Conservation (phyloP, 2,113 vertebrate species). For the Lanius collurio region DNA sequence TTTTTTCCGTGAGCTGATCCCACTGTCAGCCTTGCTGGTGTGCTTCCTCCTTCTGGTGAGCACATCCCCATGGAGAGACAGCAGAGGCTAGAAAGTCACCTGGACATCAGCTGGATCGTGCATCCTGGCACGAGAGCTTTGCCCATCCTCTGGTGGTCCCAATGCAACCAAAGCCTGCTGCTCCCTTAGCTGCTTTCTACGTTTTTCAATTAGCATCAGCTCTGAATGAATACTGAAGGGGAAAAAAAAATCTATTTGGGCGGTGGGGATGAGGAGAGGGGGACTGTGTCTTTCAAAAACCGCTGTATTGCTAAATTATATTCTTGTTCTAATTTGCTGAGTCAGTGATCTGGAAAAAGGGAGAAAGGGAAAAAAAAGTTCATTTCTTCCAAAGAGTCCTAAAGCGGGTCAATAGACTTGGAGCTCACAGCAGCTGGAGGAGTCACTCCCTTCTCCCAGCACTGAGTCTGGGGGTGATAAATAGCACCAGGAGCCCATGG, state of each 20-base stretch:
- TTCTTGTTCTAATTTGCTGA: constrained; percentile 74
- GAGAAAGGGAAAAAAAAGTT: constrained; percentile 59
- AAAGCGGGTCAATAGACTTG: constrained; percentile 45
- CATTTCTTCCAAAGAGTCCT: constrained; percentile 57
- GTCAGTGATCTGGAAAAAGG: constrained; percentile 73
- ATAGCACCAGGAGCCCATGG: background rate
- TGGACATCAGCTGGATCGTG: accelerated
- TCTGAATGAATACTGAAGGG: constrained; percentile 49
- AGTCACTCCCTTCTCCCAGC: background rate
- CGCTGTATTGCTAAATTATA: constrained; percentile 71
- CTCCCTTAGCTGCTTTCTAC: background rate
- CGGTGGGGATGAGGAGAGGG: constrained; percentile 23
- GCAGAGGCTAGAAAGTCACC: background rate
- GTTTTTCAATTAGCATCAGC: constrained; percentile 61
- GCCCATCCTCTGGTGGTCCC: background rate
- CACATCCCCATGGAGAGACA: background rate
- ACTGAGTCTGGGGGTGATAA: background rate
- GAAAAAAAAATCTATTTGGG: constrained; percentile 39
- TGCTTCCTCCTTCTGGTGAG: background rate
- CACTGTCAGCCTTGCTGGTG: accelerated
- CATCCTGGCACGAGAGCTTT: background rate
- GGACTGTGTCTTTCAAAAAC: constrained; percentile 61
- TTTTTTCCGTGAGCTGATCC: background rate
- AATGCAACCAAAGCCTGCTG: accelerated
- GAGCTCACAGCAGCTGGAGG: background rate